phyloP scores from a whole-genome alignment of 2,888 invertebrate genomes.

The Amphipyra berbera region DNA sequence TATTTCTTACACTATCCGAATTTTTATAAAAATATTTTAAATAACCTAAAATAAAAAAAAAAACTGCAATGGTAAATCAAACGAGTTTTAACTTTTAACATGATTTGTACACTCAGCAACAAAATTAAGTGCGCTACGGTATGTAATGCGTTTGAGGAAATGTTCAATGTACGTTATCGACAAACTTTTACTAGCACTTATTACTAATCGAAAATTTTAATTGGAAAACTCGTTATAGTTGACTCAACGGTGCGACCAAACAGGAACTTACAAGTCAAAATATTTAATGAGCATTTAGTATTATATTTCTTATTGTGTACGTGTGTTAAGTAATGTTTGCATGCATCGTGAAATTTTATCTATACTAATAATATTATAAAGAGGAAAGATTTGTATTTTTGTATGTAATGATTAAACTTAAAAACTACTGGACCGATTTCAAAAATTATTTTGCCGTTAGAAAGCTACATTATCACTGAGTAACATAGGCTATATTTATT shows the following conservation, averaged over 20 bases:
- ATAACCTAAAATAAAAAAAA: background rate
- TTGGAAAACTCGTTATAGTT: slow-evolving; percentile 70
- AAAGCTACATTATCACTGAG: too few species aligned
- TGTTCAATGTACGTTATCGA: slow-evolving; percentile 57
- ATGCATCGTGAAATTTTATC: slow-evolving; percentile 31
- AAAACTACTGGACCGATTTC: too few species aligned
- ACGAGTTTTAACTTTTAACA: slow-evolving; percentile 3
- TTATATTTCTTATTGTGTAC: slow-evolving; percentile 50
- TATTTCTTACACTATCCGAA: background rate
- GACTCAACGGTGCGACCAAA: slow-evolving; percentile 63
- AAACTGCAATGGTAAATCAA: slow-evolving; percentile 5
- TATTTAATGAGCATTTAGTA: slow-evolving; percentile 53
- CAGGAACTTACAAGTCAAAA: slow-evolving; percentile 36
- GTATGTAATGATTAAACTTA: too few species aligned
- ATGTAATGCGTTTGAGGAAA: slow-evolving; percentile 56
- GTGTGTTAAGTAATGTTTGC: slow-evolving; percentile 45
- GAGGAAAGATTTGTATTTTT: too few species aligned
- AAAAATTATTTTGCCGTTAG: too few species aligned
- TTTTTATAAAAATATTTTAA: background rate
- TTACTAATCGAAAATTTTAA: slow-evolving; percentile 70
- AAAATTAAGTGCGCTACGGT: slow-evolving; percentile 53
- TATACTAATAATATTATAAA: too few species aligned
- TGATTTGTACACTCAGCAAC: slow-evolving; percentile 38
- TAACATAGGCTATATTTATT: too few species aligned
- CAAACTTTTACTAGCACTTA: slow-evolving; percentile 59